Conservation (phyloP, 2,113 vertebrate species). For the Turdus rufiventris region DNA sequence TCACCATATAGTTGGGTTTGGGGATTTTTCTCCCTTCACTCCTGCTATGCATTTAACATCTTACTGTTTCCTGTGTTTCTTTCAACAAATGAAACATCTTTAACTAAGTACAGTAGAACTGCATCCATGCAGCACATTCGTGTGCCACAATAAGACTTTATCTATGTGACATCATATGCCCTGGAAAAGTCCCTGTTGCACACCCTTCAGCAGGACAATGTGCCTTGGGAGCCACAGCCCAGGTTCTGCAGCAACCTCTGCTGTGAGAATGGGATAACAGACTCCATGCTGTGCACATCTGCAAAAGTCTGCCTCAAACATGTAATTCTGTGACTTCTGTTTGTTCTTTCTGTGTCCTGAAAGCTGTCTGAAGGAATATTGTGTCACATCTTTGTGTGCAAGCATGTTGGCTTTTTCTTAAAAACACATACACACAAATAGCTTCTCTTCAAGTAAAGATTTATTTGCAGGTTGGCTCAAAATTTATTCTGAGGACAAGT, state of each 20-base stretch:
- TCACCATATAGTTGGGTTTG: neutral
- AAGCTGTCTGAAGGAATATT: neutral
- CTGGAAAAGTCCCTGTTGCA: neutral
- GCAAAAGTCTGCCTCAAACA: neutral
- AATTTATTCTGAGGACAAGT: neutral
- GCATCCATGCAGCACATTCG: rapidly evolving
- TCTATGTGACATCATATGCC: no score
- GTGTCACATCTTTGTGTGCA: neutral
- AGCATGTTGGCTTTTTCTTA: neutral
- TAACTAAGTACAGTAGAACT: neutral
- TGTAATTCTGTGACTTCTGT: neutral
- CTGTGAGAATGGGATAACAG: neutral
- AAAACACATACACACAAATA: neutral
- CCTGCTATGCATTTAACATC: neutral
- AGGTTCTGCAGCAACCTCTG: neutral
- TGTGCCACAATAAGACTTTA: neutral
- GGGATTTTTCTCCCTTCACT: neutral
- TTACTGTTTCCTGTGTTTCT: neutral
- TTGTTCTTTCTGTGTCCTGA: neutral
- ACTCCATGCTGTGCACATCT: rapidly evolving
- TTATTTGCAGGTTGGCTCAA: neutral
- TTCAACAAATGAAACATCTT: neutral
- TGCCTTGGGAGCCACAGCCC: neutral
- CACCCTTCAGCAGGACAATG: neutral
- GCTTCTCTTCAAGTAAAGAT: neutral